Base-by-base conservation (phyloP, 2,888 invertebrate species). In the Cosmia pyralina region DNA sequence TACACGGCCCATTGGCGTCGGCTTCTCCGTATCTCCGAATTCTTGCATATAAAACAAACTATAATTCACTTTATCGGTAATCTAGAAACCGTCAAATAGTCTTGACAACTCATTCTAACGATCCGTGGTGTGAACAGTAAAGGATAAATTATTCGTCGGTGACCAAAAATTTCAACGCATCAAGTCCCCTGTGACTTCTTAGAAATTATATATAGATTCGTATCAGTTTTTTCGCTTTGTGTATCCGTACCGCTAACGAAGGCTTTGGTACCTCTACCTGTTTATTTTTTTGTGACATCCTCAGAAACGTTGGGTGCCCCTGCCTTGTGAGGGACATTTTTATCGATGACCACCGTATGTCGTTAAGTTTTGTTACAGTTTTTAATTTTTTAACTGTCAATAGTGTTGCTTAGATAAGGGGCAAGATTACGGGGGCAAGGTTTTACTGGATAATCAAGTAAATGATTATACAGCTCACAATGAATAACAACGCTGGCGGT, bases 341-440 rank as follows among this genome's bases (percentile, higher is more conserved):
- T 94, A 95, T 94, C 93, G 94, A 94, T 93, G 93, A 92, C 94
- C 94, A 93, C 93, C 90, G 93, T 88, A 92, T 93, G 92, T 93
- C 93, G 92, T 89, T 88, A 88, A 88, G 88, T 90, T 91, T 90
- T 88, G 90, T 90, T 90, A 91, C 90, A 89, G 86, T 89, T 88
- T 85, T 81, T 79, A 88, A 88, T 88, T 88, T 86, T 82, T 83
- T 83, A 84, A 88, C 83, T 87, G 90, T 88, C 87, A 85, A 77
- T 82, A 71, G 41, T 82, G 77, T 79, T 52, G 62, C 34, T 68
- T 71, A 68, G 75, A 78, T 78, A 60, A 76, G 44, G 38, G 13
- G 48, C 57, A 22, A 75, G 72, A 68, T 81, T 59, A 64, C 22
- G 13, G 34, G 19, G 19, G 44, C 48, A 15, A 71, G 17, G 48